phyloP scores from a whole-genome alignment of 35 echinoderm and acorn worm species.

The Ophiothrix spiculata region DNA sequence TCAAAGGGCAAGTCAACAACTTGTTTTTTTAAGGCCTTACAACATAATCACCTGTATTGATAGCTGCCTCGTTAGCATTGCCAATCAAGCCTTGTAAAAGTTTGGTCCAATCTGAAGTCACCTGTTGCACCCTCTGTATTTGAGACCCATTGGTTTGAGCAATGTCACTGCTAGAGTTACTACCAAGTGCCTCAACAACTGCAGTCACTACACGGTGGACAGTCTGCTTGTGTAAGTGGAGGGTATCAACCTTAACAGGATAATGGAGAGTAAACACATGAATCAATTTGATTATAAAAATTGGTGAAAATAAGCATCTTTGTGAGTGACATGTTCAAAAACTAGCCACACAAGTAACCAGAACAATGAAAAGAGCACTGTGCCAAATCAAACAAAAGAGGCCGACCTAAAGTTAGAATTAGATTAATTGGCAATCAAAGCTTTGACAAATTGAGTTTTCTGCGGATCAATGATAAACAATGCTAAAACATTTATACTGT shows the following conservation, averaged over 20 bases:
- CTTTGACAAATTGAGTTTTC: too few species aligned
- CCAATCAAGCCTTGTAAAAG: constrained; percentile 27
- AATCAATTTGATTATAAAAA: not conserved
- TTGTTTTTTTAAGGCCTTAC: too few species aligned
- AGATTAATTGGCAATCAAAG: too few species aligned
- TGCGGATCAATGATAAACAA: too few species aligned
- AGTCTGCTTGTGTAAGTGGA: constrained; percentile 24
- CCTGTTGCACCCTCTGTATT: constrained; percentile 34
- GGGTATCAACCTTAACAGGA: constrained; percentile 18
- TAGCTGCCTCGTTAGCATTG: constrained; percentile 31
- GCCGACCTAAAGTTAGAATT: too few species aligned
- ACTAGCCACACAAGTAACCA: too few species aligned
- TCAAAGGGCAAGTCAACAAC: too few species aligned
- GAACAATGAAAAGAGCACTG: too few species aligned
- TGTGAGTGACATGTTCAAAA: too few species aligned
- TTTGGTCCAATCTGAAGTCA: constrained; percentile 59
- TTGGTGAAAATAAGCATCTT: not conserved
- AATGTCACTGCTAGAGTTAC: not conserved
- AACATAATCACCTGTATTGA: constrained; percentile 36
- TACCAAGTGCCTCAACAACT: not conserved
- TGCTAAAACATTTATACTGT: too few species aligned
- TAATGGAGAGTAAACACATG: not conserved
- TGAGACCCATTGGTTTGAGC: constrained; percentile 21
- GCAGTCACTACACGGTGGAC: constrained; percentile 8
- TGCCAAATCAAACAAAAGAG: too few species aligned